Base-by-base conservation (phyloP, 2,888 invertebrate genomes). In the Endotricha flammealis region DNA sequence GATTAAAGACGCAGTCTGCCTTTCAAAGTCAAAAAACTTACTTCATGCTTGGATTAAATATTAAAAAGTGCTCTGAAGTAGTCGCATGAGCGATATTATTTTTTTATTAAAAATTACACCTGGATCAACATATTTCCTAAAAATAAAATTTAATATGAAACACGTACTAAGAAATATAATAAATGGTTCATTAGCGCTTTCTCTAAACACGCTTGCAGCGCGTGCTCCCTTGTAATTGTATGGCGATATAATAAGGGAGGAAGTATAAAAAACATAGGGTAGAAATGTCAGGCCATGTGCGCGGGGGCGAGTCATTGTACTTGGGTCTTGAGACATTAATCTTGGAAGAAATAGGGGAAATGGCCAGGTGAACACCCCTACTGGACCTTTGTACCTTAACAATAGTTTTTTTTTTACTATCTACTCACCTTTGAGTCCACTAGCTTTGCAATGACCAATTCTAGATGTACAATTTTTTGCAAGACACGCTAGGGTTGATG, bases 161-260 rank as follows among this genome's bases (percentile, higher is more conserved):
- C 4, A 16, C 16, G 6, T 16, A 16, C 20, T 20, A 20, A 16
- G n/a, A 41, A 37, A 48, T 38, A 37, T 51, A 62, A 63, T 61
- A 58, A 68, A 69, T 67, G 57, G 59, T 67, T 71, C 65, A 72
- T 74, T 68, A 67, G 56, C 58, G 74, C 81, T 82, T 81, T 82
- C 80, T 68, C 74, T 75, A 71, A 74, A 75, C 82, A 82, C 80
- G 82, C 82, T 82, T 77, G 55, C 57, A 46, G 64, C 80, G 77
- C 80, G 83, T 82, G 82, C 78, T 67, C 57, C 51, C 42, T 40
- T 49, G 51, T 73, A 69, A 75, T 75, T 70, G 64, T 68, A 57
- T 64, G 64, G 57, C 62, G 54, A 46, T 46, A 66, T 72, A 75
- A 73, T 71, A 73, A 72, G 64, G 63, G 65, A 78, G 77, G 77